A percentile compares a stretch with the other conserved stretches of the same genome.
These are phyloP conservation scores for Callorhinus ursinus DNA, from an alignment of 2,113 vertebrate species.

Conservation along the genomic window DNA sequence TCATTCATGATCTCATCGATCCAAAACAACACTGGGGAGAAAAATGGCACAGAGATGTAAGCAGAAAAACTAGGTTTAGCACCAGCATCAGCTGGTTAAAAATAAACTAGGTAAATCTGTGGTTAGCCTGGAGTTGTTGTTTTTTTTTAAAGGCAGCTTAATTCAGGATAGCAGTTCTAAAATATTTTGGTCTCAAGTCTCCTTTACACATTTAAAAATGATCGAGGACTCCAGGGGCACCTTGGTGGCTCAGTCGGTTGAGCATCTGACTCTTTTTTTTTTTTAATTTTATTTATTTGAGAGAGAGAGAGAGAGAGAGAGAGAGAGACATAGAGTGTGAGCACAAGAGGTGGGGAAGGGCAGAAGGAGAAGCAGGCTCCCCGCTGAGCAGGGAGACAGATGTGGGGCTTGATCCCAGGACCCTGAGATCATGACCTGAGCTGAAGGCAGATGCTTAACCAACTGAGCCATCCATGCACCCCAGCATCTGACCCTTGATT, in stretches of 20 bases:
- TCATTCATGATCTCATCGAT: not conserved
- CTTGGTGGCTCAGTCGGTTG: not conserved
- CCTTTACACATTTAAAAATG: constrained; percentile 13
- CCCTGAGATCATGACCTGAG: no score
- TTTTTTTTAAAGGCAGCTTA: not conserved
- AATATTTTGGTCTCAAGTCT: not conserved
- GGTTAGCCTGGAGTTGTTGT: not conserved
- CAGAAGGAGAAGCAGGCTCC: no score
- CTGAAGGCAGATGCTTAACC: no score
- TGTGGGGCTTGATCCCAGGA: no score
- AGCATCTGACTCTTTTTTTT: not conserved
- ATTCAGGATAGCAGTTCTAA: not conserved
- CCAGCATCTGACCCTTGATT: not conserved
- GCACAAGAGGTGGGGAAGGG: no score
- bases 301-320: no score
- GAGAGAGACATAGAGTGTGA: no score
- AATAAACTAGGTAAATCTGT: not conserved
- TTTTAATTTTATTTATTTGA: no score
- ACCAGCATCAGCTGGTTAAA: not conserved
- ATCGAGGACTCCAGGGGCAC: not conserved
- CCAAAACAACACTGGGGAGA: not conserved
- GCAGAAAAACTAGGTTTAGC: not conserved
- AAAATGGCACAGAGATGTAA: not conserved
- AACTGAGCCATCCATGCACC: no score
- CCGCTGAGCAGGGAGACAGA: no score